Percentiles rank a stretch among this genome's conserved stretches.
phyloP scores from a whole-genome alignment of 2,797 vertebrate species.

The Poeciliopsis presidionis region DNA sequence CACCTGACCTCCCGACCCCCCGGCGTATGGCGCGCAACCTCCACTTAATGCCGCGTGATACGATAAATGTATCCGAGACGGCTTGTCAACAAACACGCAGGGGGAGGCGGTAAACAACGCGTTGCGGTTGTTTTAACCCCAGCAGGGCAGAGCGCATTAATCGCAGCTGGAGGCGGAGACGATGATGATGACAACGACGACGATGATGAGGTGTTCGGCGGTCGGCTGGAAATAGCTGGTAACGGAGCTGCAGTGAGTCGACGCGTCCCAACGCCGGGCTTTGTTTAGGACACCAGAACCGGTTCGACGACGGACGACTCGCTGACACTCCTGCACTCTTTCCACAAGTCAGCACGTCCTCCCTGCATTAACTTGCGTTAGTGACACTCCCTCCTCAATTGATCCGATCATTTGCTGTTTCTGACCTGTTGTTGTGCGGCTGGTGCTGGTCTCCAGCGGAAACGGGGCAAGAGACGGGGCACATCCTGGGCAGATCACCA shows the following conservation, averaged over 20 bases:
- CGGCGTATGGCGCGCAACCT: slow-evolving; percentile 52
- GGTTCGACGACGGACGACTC: slow-evolving; percentile 2
- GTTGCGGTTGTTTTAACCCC: slow-evolving; percentile 78
- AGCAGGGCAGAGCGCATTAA: slow-evolving; percentile 74
- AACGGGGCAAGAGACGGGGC: background rate
- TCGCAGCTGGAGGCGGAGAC: slow-evolving; percentile 64
- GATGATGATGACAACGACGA: slow-evolving; percentile 77
- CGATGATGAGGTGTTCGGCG: slow-evolving; percentile 81
- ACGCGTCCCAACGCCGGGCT: slow-evolving; percentile 38
- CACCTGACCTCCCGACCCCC: slow-evolving; percentile 65
- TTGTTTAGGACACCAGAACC: slow-evolving; percentile 31
- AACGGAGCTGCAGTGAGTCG: slow-evolving; percentile 40
- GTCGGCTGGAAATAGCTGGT: slow-evolving; percentile 60
- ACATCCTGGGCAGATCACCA: background rate
- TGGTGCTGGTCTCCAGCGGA: background rate
- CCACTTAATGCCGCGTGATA: slow-evolving; percentile 65
- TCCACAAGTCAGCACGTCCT: no score
- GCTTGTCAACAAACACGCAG: slow-evolving; percentile 81
- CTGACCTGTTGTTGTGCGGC: background rate
- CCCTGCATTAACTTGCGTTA: background rate
- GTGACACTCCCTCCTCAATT: background rate
- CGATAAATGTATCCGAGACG: slow-evolving; percentile 78
- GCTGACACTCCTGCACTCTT: background rate
- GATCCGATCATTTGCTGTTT: background rate
- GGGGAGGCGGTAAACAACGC: slow-evolving; percentile 67